Percentiles rank a stretch among this genome's conserved stretches.
phyloP scores from a whole-genome alignment of 2,797 vertebrate species.

The Xyrichtys novacula region DNA sequence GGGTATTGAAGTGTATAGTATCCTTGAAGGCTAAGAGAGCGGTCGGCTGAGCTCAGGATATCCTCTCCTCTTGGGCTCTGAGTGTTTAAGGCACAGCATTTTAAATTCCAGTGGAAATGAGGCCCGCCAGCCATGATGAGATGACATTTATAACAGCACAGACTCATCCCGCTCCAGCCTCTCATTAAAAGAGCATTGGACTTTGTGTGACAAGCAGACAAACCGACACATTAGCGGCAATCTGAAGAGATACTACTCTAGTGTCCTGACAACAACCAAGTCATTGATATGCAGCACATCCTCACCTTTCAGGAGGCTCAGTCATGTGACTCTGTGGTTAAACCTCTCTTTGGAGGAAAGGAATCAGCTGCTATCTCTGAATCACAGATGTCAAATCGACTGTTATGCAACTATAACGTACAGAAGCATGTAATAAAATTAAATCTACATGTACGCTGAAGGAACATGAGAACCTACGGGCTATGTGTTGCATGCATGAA shows the following conservation, averaged over 20 bases:
- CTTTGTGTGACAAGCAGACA: constrained; percentile 41
- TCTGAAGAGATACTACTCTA: constrained; percentile 26
- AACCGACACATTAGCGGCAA: constrained; percentile 40
- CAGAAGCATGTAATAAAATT: constrained; percentile 13
- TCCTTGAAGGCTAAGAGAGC: constrained; percentile 42
- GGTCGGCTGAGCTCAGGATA: constrained; percentile 32
- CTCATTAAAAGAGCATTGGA: constrained; percentile 53
- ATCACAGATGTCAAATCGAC: constrained; percentile 22
- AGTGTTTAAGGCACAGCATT: constrained; percentile 29
- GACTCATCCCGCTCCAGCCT: constrained; percentile 48
- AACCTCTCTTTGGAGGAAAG: constrained; percentile 25
- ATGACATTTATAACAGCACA: constrained; percentile 69
- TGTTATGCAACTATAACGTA: constrained; percentile 31
- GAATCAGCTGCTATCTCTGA: constrained; percentile 14
- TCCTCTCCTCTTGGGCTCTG: constrained; percentile 35
- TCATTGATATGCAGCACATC: constrained; percentile 30
- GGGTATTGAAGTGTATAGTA: constrained; percentile 24
- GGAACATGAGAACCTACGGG: constrained; percentile 21
- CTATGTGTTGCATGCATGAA: constrained; percentile 6
- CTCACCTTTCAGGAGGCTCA: constrained; percentile 26
- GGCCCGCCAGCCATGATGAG: constrained; percentile 51
- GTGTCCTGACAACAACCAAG: constrained; percentile 20
- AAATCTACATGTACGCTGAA: constrained; percentile 1
- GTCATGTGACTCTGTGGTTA: constrained; percentile 49
- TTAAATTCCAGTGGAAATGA: constrained; percentile 47